Conservation (phyloP, 1,140 invertebrate species). For the Drosophila bipectinata region DNA sequence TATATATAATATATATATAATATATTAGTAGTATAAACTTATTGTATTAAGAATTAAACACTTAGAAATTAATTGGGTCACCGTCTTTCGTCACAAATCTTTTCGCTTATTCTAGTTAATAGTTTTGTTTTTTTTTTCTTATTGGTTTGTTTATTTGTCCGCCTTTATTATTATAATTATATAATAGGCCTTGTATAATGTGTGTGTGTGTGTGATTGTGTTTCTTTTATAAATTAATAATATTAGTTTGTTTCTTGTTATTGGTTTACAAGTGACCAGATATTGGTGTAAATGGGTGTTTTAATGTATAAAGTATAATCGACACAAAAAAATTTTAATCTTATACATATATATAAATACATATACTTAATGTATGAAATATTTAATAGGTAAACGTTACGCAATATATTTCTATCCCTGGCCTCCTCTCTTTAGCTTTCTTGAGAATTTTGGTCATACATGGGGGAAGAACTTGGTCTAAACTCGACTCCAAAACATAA, state of each 20-base stretch:
- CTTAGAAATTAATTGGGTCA: constrained; percentile 18
- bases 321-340: constrained; percentile 13
- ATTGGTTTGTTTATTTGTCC: neutral
- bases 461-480: constrained; percentile 25
- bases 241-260: constrained; percentile 48
- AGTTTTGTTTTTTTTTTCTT: neutral
- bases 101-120: neutral
- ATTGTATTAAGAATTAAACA: constrained; percentile 26
- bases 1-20: constrained; percentile 4
- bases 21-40: neutral
- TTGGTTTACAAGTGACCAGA: constrained; percentile 79
- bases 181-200: neutral
- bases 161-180: constrained; percentile 1
- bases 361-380: constrained; percentile 1
- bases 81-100: neutral
- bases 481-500: constrained; percentile 8
- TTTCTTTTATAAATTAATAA: constrained; percentile 42
- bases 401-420: constrained; percentile 15
- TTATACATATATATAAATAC: neutral
- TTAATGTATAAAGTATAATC: constrained; percentile 11
- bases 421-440: constrained; percentile 3
- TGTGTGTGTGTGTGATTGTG: constrained; percentile 40
- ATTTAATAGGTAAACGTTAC: neutral
- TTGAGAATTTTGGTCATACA: constrained; percentile 38
- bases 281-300: constrained; percentile 48